These are phyloP conservation scores for Melipona quadrifasciata DNA, from an alignment of 1,140 invertebrate genomes.

Conservation along the genomic window DNA sequence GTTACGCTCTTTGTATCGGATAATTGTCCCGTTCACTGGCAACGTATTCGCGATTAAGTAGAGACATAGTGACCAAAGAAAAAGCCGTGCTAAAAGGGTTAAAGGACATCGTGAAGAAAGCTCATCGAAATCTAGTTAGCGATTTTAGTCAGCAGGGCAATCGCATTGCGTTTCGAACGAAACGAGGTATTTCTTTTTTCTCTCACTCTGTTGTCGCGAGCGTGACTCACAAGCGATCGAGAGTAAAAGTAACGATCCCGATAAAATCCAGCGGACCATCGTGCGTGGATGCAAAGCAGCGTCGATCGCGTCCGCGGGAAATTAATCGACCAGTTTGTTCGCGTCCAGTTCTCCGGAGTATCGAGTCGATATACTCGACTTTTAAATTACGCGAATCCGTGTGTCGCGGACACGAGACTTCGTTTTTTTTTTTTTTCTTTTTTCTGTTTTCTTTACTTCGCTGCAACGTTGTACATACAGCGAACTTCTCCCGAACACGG, in stretches of 20 bases:
- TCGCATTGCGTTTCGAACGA: neutral
- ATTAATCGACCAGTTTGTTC: conserved; percentile 23
- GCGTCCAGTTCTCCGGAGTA: no score
- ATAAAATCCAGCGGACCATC: neutral
- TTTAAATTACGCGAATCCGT: conserved; percentile 35
- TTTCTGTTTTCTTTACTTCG: neutral
- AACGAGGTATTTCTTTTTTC: neutral
- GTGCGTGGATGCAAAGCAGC: neutral
- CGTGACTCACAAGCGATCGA: no score
- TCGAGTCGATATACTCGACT: neutral
- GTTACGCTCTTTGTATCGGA: no score
- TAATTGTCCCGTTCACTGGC: no score
- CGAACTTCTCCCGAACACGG: neutral
- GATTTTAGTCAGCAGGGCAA: neutral
- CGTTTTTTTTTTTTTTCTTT: no score
- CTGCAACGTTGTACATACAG: conserved; percentile 15
- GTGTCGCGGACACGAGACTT: neutral
- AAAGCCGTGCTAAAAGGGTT: no score
- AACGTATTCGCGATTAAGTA: no score
- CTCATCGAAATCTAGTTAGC: neutral
- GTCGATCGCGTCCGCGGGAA: conserved; percentile 17
- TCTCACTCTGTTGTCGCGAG: neutral
- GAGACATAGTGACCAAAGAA: no score
- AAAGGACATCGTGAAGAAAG: no score
- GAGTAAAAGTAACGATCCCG: neutral